These are phyloP conservation scores for Apocheima hispidaria DNA, from an alignment of 2,888 invertebrate species.

Conservation along the genomic window DNA sequence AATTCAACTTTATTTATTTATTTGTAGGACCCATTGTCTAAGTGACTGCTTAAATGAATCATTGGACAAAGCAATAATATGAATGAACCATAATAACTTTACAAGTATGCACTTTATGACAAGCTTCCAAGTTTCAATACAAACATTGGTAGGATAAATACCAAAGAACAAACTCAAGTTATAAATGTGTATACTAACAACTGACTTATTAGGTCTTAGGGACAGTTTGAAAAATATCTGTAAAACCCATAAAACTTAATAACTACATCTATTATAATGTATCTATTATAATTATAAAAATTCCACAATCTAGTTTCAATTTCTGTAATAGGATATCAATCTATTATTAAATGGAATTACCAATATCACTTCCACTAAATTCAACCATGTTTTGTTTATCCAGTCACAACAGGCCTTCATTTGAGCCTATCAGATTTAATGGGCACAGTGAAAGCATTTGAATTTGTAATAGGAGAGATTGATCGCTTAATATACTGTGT, in stretches of 20 bases:
- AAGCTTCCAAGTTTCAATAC: conserved; percentile 3
- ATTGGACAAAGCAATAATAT: conserved; percentile 22
- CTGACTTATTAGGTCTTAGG: too few species aligned
- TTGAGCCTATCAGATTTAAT: conserved; percentile 16
- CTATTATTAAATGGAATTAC: neutral
- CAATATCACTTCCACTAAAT: neutral
- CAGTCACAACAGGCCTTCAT: conserved; percentile 3
- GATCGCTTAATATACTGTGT: neutral
- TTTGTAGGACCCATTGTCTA: conserved; percentile 6
- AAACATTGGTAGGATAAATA: neutral
- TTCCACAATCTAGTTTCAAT: too few species aligned
- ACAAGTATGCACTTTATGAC: neutral
- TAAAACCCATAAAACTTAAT: neutral
- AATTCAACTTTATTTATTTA: neutral
- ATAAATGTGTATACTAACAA: too few species aligned
- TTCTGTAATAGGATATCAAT: too few species aligned
- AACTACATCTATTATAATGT: too few species aligned
- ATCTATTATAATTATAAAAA: too few species aligned
- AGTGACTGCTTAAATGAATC: conserved; percentile 18
- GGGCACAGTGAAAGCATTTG: conserved; percentile 31
- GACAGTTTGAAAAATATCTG: conserved; percentile 5
- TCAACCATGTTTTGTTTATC: neutral
- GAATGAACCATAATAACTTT: conserved; percentile 3
- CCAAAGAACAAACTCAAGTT: neutral
- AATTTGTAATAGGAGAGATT: conserved; percentile 29